Evolutionary conservation across 2,113 vertebrate genomes (phyloP), one percentile per base, ranked within the genome.

Genomic region (Grallaria varia): DNA sequence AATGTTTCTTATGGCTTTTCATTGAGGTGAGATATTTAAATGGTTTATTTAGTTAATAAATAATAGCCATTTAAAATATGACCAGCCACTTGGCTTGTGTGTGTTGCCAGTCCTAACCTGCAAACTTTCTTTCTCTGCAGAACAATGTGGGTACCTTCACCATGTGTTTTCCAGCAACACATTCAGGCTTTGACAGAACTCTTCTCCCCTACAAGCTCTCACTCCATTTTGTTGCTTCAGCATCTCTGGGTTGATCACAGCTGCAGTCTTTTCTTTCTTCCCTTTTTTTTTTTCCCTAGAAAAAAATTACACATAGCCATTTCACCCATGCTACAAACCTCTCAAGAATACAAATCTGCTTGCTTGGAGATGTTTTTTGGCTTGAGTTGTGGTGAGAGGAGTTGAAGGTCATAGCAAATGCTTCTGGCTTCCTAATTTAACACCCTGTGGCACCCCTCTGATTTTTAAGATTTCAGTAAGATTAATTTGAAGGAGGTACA

Each of bases 371-470:
- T 40, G 39, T 30, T 88, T 93, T 87, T 77, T 95, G 80, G 91
- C 73, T 33, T 75, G 68, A 87, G 63, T 37, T 90, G 68, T 77
- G n/a, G 79, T 73, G 42, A 91, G 62, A 73, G 72, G 45, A 94
- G 80, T 62, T 86, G 67, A 85, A 93, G 67, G 66, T 88, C 72
- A 90, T 27, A 75, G 64, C 27, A 88, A 86, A 93, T 84, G 86
- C 27, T 89, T 96, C 83, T 95, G 80, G 91, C 80, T 93, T 90
- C 56, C 86, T 89, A 95, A 84, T 33, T 22, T 95, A 90, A 90
- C 55, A 84, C 72, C 45, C 90, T 47, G 33, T 95, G 79, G 79
- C 39, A 94, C 25, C n/a, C n/a, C n/a, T 83, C 79, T 69, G 63
- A 87, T 75, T 89, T 90, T 93, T 81, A 72, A 79, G 55, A 74